phyloP scores from a whole-genome alignment of 2,888 invertebrate species.

The Sthenelais limicola region DNA sequence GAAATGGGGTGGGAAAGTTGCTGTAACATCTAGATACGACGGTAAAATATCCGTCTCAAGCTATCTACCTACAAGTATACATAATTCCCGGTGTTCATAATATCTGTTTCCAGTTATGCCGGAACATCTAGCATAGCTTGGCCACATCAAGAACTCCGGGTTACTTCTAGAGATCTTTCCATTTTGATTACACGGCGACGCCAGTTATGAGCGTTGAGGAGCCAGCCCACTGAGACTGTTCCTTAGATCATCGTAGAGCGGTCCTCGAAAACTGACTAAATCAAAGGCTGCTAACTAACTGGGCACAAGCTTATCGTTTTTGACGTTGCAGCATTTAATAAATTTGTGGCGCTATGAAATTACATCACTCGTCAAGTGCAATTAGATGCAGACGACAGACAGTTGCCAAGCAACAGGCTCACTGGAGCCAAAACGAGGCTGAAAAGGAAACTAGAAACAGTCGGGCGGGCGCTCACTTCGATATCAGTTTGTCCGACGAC shows the following conservation, averaged over 20 bases:
- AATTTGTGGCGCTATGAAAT: conserved; percentile 36
- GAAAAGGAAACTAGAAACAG: conserved; percentile 23
- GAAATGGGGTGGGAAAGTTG: no score
- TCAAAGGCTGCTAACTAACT: conserved; percentile 7
- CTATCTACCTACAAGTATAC: no score
- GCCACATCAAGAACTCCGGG: no score
- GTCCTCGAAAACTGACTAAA: background rate
- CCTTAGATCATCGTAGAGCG: conserved; percentile 22
- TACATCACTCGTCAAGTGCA: conserved; percentile 13
- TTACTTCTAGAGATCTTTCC: no score
- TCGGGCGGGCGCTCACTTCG: conserved; percentile 16
- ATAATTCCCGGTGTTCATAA: no score
- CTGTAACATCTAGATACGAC: no score
- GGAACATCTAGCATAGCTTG: no score
- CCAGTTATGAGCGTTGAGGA: no score
- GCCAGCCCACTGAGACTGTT: background rate
- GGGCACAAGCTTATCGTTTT: conserved; percentile 6
- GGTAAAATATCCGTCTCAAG: no score
- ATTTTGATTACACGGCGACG: no score
- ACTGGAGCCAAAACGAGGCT: background rate
- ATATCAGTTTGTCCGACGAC: conserved; percentile 23
- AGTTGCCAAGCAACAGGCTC: conserved; percentile 2
- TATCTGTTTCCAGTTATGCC: no score
- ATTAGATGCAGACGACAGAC: conserved; percentile 31
- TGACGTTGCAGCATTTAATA: conserved; percentile 32